These are phyloP conservation scores for Sylvietta virens DNA, from an alignment of 2,113 vertebrate genomes.

Conservation along the genomic window DNA sequence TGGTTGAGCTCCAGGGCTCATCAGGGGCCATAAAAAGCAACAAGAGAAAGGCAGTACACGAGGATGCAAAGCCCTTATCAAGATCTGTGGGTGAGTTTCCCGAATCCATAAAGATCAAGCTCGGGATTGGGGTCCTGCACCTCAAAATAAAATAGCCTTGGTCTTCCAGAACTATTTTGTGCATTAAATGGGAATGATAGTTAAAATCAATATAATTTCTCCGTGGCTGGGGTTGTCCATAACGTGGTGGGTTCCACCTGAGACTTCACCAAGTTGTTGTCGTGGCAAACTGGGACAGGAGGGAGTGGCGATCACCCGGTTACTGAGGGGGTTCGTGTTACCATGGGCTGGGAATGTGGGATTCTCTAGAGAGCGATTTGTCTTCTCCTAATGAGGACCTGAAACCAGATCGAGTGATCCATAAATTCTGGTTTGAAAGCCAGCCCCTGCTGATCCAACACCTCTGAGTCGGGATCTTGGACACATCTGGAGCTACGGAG, in stretches of 20 bases:
- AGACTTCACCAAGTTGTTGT: not conserved
- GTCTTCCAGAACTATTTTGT: rapidly evolving
- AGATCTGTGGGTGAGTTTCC: not conserved
- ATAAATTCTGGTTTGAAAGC: not conserved
- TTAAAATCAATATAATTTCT: not conserved
- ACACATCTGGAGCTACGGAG: not conserved
- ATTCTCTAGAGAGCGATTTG: not conserved
- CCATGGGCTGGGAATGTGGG: not conserved
- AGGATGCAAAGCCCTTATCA: rapidly evolving
- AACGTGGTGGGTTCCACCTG: not conserved
- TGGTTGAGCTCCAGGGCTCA: not conserved
- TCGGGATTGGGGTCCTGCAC: rapidly evolving
- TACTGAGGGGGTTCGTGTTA: not conserved
- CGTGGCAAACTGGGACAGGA: not conserved
- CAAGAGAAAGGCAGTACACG: not conserved
- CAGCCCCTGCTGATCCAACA: too few species aligned
- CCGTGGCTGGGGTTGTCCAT: rapidly evolving
- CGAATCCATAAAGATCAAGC: not conserved
- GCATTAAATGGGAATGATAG: not conserved
- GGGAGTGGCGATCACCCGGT: rapidly evolving
- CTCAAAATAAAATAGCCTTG: not conserved
- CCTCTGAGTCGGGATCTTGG: not conserved
- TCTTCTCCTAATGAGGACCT: not conserved
- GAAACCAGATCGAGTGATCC: not conserved
- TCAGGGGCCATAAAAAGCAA: not conserved